phyloP scores from a whole-genome alignment of 2,797 vertebrate genomes.

The Sphaeramia orbicularis region DNA sequence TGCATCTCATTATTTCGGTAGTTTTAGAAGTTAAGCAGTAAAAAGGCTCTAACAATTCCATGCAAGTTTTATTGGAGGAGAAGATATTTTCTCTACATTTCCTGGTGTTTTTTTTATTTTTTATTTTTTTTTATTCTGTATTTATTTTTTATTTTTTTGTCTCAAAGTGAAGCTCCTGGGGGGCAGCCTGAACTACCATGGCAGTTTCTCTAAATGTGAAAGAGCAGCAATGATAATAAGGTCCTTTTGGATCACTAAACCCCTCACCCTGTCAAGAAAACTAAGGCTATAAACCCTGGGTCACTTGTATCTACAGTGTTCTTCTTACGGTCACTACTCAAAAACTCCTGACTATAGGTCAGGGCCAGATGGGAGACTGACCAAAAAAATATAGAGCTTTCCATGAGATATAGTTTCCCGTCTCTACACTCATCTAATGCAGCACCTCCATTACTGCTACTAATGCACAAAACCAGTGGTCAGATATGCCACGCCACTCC shows the following conservation, averaged over 20 bases:
- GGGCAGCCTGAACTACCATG: slow-evolving; percentile 23
- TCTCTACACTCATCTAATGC: neutral
- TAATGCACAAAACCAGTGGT: slow-evolving; percentile 44
- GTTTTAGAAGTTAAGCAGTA: too few species aligned
- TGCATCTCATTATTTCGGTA: too few species aligned
- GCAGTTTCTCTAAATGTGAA: slow-evolving; percentile 37
- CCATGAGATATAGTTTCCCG: neutral
- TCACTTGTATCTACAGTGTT: slow-evolving; percentile 39
- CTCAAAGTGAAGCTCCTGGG: neutral
- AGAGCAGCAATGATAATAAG: slow-evolving; percentile 35
- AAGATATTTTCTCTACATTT: slow-evolving; percentile 4
- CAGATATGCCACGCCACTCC: slow-evolving; percentile 13
- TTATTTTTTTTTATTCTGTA: too few species aligned
- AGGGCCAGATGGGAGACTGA: slow-evolving; percentile 35
- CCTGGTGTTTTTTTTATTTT: neutral
- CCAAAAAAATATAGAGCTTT: slow-evolving; percentile 20
- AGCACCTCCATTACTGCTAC: slow-evolving; percentile 6
- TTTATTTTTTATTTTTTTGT: too few species aligned
- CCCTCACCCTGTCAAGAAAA: slow-evolving; percentile 39
- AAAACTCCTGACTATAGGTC: slow-evolving; percentile 30
- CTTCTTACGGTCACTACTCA: slow-evolving; percentile 62
- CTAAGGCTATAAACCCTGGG: slow-evolving; percentile 30
- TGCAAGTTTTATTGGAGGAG: neutral
- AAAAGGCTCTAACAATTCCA: neutral
- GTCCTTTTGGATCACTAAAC: slow-evolving; percentile 67